Evolutionary conservation across 92 coral and sea anemone genomes (phyloP), one percentile per base, ranked within the genome.

Genomic region (Paramuricea clavata): DNA sequence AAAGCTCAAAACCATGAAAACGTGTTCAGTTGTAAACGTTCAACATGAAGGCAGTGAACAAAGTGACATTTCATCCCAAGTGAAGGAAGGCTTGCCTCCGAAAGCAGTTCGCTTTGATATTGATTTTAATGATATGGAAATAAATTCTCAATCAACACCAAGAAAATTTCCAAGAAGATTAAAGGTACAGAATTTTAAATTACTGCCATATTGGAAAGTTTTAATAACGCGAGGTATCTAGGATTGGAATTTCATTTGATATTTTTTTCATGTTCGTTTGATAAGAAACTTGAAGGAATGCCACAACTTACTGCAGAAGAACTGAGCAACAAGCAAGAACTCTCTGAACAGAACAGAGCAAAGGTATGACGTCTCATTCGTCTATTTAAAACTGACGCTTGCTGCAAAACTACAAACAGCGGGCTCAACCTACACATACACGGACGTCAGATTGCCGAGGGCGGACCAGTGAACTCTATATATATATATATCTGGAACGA

Each of bases 321-420:
- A 87, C 84, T 95, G 81, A 83, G 79, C 67, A 93, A 94, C 78
- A 95, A 93, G 52, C 94, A 89, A 83, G 98, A 94, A 23, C 89
- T 81, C 12, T 98, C 95, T 21, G 98, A 95, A 39, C 83, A 87
- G 76, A 94, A 94, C 90, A 92, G 98, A 60, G 89, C 86, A 42
- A 94, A 91, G 93, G 98, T 95, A 67, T 28, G 27, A 31, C 7
- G 15, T 3, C 12, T 49, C 32, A 34, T 3, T 42, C 35, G 57
- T 39, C 44, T 39, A 4, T 4, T 10, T 39, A 4, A 39, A 4
- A 39, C 44, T 4, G 10, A 10, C 4, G 44, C 10, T 39, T 4
- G 4, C 44, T 4, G 44, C 44, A 39, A 4, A 39, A 10, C 44
- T 4, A 39, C 4, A 39, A 10, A 4, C 10, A 39, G n/a, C n/a